phyloP scores from a whole-genome alignment of 2,113 vertebrate genomes.

The Rattus rattus region DNA sequence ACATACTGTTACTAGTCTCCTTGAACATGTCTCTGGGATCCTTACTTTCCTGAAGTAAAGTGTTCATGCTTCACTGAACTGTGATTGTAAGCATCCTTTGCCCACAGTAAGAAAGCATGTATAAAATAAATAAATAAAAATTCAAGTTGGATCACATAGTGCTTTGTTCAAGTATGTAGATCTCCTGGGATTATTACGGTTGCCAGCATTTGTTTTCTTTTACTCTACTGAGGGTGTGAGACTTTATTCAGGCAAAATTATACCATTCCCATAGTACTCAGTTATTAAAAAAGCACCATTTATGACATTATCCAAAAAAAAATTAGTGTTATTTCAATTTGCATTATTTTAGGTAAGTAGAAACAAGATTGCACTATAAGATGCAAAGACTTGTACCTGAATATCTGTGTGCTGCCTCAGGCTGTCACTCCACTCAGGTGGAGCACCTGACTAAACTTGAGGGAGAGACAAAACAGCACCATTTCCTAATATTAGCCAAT shows the following conservation, averaged over 20 bases:
- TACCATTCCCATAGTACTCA: background rate
- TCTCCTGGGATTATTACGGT: conserved; percentile 30
- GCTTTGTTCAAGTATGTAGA: background rate
- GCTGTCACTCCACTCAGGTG: background rate
- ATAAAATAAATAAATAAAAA: conserved; percentile 40
- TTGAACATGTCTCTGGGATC: background rate
- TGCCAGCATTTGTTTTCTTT: conserved; percentile 41
- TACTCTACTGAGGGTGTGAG: background rate
- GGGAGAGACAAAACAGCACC: background rate
- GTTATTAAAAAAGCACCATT: conserved; percentile 45
- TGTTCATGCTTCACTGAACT: conserved; percentile 3
- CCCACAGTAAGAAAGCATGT: conserved; percentile 26
- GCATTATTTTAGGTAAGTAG: conserved; percentile 41
- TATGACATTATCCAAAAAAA: conserved; percentile 35
- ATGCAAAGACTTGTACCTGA: background rate
- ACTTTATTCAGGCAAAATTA: conserved; percentile 41
- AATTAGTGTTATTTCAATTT: background rate
- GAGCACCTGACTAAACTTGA: background rate
- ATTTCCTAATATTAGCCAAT: conserved; percentile 25
- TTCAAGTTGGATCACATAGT: background rate
- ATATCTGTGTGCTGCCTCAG: background rate
- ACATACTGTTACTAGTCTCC: background rate
- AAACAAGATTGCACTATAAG: conserved; percentile 30
- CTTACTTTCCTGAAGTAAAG: conserved; percentile 45
- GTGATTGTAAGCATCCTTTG: conserved; percentile 9